A percentile compares a stretch with the other conserved stretches of the same genome.
Conservation (phyloP, 2,113 vertebrate genomes). For the Anarhynchus alexandrinus region DNA sequence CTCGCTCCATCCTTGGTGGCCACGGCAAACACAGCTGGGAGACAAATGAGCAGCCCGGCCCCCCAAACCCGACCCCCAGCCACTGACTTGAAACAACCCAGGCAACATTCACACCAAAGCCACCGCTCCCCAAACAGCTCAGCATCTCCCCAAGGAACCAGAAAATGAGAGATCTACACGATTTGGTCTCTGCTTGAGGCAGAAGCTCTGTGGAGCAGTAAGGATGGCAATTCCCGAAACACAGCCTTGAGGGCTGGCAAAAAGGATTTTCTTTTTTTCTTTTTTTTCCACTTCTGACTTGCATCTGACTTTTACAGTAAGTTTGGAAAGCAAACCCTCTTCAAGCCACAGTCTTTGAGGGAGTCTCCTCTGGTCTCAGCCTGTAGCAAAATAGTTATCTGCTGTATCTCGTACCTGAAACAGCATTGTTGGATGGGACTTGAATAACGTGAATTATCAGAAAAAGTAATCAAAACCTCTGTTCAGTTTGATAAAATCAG, state of each 20-base stretch:
- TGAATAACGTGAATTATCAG: neutral
- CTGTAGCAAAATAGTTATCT: neutral
- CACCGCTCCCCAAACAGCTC: neutral
- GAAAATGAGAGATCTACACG: accelerated
- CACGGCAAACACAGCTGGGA: neutral
- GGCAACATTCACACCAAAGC: neutral
- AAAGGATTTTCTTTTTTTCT: neutral
- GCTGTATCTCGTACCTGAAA: neutral
- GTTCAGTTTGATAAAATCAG: neutral
- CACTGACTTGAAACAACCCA: neutral
- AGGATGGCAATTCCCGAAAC: neutral
- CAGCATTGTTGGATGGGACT: neutral
- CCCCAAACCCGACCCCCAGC: neutral
- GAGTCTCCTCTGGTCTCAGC: neutral
- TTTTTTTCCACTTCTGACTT: neutral
- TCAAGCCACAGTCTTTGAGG: neutral
- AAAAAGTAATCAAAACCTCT: neutral
- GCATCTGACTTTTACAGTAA: neutral
- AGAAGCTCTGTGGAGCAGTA: neutral
- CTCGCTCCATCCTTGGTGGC: accelerated
- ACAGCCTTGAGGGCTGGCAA: neutral
- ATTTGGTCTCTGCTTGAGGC: neutral
- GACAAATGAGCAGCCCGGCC: neutral
- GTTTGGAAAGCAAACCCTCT: neutral
- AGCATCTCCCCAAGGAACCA: neutral